Base-by-base conservation (phyloP, 2,888 invertebrate genomes). In the Brenthis hecate region DNA sequence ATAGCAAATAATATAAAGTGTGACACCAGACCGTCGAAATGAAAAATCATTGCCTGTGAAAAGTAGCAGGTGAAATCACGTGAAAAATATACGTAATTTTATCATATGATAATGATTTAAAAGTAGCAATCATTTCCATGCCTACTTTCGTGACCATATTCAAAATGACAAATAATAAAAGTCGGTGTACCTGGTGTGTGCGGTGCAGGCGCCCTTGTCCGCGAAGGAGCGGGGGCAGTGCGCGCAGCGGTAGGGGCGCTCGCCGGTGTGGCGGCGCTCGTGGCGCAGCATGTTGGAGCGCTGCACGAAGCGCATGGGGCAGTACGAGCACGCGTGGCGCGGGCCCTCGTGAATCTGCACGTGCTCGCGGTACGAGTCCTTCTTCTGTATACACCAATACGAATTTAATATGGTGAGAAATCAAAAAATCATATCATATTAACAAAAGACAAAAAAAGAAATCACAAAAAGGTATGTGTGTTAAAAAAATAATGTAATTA, bases 241-340 rank as follows among this genome's bases (percentile, higher is more conserved):
- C 50, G 86, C 82, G 76, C 94, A 94, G 36, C 89, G 81, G 82
- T 94, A 94, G 6, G 94, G 94, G 61, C 94, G 85, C 78, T 94
- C 94, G 72, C 94, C 94, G 0, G 94, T 94, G 80, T 94, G 94
- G 0, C 93, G 85, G 0, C 94, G 87, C 76, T 94, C 92, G 81
- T 94, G 94, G 0, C 94, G 89, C 65, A 94, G 78, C 88, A 94
- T 91, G 85, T 94, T 94, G 69, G 93, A 94, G 56, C 94, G 91
- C 77, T 94, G 94, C 50, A 94, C 94, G 86, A 94, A 94, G 13
- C 93, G 88, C 87, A 94, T 94, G 16, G 94, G 91, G 77, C 94
- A 94, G 82, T 94, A 94, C 47, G 94, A 94, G 80, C 94, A 94
- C 67, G 93, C 94, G 84, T 94, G 94, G 0, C 93, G 89, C 0